Evolutionary conservation across 2,888 invertebrate genomes (phyloP).

Genomic region (Pachymerium ferrugineum): DNA sequence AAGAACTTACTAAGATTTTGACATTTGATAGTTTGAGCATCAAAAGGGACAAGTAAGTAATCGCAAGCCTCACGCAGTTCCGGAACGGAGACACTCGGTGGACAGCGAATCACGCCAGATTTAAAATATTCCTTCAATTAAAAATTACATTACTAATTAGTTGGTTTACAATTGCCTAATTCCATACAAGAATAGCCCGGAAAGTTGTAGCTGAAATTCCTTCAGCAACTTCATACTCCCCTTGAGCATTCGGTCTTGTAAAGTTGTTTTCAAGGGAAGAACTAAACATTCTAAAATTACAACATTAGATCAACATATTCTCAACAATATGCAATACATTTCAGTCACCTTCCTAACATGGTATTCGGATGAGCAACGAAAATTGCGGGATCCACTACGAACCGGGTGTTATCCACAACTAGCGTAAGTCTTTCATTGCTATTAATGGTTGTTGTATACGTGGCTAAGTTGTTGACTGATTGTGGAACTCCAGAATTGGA

Average conservation of each 20-base stretch:
- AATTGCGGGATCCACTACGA: constrained; percentile 85
- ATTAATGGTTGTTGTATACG: constrained; percentile 2
- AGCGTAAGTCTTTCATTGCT: constrained; percentile 61
- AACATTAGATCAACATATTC: background rate
- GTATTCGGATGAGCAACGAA: constrained; percentile 95
- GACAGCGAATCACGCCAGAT: constrained; percentile 84
- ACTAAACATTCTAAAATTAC: constrained; percentile 83
- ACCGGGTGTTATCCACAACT: constrained; percentile 93
- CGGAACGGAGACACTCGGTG: constrained; percentile 90
- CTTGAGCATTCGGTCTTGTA: constrained; percentile 88
- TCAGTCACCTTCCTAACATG: constrained; percentile 74
- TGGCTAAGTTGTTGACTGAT: background rate
- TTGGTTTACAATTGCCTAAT: background rate
- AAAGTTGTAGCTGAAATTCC: constrained; percentile 94
- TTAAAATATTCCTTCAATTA: constrained; percentile 72
- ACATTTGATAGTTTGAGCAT: constrained; percentile 89
- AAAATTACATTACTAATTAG: background rate
- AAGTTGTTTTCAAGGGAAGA: constrained; percentile 73
- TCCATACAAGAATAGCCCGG: constrained; percentile 69
- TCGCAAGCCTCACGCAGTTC: constrained; percentile 98
- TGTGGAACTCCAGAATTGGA: background rate
- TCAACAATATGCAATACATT: background rate
- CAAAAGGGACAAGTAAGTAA: constrained; percentile 95
- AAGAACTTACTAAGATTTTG: constrained; percentile 79
- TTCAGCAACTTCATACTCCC: constrained; percentile 95